Evolutionary conservation across 2,888 invertebrate species (phyloP), one percentile per base, ranked within the genome.

Genomic region (Portevinia maculata): DNA sequence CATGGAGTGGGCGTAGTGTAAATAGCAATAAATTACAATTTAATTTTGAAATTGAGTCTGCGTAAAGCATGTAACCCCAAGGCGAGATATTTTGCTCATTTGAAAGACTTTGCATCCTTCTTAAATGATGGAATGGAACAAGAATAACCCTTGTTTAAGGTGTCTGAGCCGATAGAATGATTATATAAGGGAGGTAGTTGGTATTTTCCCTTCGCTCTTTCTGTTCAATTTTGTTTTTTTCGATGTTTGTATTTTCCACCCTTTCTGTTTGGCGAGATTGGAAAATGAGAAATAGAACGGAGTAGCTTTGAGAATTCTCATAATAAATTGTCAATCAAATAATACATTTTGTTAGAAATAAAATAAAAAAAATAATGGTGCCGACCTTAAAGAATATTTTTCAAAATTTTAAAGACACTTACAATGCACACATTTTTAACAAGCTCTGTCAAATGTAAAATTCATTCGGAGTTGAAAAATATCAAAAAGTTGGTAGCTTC

Each of bases 21-120:
- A 83, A 83, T 83, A 76, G 76, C 81, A 71, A 83, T 83, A 78
- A 83, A 83, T 83, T 83, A 83, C 78, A 78, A 83, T 83, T 83
- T 83, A 83, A 83, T 83, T 83, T 78, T 62, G 78, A 65, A 83
- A 78, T 55, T 62, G 78, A 24, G 60, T 50, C 32, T 24, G 28
- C 3, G 44, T 9, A 15, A 52, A 32, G 32, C 32, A 37, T 15
- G 46, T 57, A 74, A 48, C 30, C 46, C 64, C 24, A 44, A 46
- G 34, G 52, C 32, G 34, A 52, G 34, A 62, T 53, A 41, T 64
- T 64, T 62, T 17, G 2, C 55, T 64, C 62, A 37, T 62, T 53
- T 53, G 13, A 15, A 41, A 41, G 19, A 30, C n/a, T 28, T 21
- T 41, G 44, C 60, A 37, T 41, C 71, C 71, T 60, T 62, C 44